Evolutionary conservation across 2,113 vertebrate species (phyloP), one percentile per base, ranked within the genome.

Genomic region (Athene cunicularia): DNA sequence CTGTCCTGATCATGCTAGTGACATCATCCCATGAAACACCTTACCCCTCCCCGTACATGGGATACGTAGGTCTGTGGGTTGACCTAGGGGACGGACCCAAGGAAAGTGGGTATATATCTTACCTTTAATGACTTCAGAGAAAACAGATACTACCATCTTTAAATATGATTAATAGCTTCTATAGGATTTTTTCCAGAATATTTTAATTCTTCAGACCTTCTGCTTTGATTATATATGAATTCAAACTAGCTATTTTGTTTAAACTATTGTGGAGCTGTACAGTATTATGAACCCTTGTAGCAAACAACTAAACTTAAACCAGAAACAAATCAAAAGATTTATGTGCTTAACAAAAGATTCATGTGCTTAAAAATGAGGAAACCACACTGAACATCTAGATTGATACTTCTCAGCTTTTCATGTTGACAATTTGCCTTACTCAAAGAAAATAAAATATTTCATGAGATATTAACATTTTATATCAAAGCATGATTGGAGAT

Each of bases 221-320:
- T 55, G 6, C 18, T 89, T 67, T 55, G 66, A 59, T 49, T 39
- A 39, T 59, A 62, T 62, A 11, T 53, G 24, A 80, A 58, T n/a
- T 82, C 3, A 62, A 80, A 50, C 5, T 32, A 12, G 20, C 4
- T 0, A 2, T 27, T 53, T 33, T 39, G 45, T 80, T 67, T 2
- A 1, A 63, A 32, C 7, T 77, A 5, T 45, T 62, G 2, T 62
- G 28, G 9, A 18, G 6, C 8, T 86, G 11, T 56, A 24, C 21
- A 62, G 5, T 67, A 30, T 79, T 79, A 33, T 24, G n/a, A 67
- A 56, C 4, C 1, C 22, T 62, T 75, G 7, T 24, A 83, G 53
- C 33, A 88, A 56, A 71, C 3, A 12, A 8, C 5, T 68, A 45
- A 64, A 16, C 8, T 62, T 74, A 52, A 62, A 70, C 8, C 22